Evolutionary conservation across 2,888 invertebrate species (phyloP).

Genomic region (Clunio marinus): DNA sequence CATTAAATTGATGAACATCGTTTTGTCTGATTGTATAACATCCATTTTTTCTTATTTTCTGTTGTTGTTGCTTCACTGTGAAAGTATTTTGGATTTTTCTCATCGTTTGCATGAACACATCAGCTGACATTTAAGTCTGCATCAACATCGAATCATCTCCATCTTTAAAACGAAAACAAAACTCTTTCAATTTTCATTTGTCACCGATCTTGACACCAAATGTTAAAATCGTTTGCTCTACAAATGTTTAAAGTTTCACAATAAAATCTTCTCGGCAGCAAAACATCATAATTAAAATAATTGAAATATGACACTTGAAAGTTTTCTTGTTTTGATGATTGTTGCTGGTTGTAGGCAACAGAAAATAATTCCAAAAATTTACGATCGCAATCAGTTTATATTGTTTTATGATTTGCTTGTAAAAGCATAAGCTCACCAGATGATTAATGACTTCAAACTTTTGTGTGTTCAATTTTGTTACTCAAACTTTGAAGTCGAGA

Average conservation of each 20-base stretch:
- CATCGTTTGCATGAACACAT: not conserved
- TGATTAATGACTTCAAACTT: conserved; percentile 29
- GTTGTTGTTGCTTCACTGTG: too few relatives aligned
- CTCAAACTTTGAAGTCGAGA: not conserved
- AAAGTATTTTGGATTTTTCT: too few relatives aligned
- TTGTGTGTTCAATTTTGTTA: not conserved
- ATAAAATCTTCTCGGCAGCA: not conserved
- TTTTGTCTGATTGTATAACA: not conserved
- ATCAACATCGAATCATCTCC: not conserved
- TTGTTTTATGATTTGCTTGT: conserved; percentile 36
- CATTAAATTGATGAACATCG: not conserved
- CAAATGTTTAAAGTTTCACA: not conserved
- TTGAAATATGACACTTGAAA: conserved; percentile 33
- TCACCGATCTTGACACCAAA: not conserved
- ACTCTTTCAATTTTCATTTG: not conserved
- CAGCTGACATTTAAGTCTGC: not conserved
- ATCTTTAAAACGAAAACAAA: not conserved
- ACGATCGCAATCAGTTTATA: conserved; percentile 31
- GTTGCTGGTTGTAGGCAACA: conserved; percentile 18
- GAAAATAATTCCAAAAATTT: conserved; percentile 1
- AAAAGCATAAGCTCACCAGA: conserved; percentile 20
- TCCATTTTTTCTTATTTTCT: not conserved
- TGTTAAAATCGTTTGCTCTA: not conserved
- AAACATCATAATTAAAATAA: conserved; percentile 34
- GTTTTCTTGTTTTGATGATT: conserved; percentile 13